Base-by-base conservation (phyloP, 1,140 invertebrate species). In the Drosophila watanabei region DNA sequence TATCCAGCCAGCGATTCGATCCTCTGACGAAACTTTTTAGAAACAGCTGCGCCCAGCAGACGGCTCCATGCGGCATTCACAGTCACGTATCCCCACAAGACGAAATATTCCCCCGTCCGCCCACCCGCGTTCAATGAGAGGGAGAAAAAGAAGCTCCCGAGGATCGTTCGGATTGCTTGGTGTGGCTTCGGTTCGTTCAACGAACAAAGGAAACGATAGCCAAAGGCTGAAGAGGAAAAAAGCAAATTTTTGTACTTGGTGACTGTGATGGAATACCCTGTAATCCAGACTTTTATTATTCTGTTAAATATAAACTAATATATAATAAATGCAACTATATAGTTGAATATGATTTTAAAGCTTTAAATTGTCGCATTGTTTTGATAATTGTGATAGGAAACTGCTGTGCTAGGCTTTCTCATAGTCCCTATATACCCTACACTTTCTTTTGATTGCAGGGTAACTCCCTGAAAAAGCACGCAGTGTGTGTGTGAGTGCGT, bases 1-100 rank as follows among this genome's bases (percentile, higher is more conserved):
- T 24, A 51, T 85, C 77, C 65, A 82, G 75, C 64, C 57, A 66
- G 62, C 45, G 45, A 85, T 90, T 87, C 52, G 52, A 85, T 90
- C 85, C 86, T 85, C 85, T 73, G 71, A 75, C 73, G 68, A 88
- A 84, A 73, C 66, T 79, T 63, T 71, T 49, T 28, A 52, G 59
- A 79, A 78, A 79, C 75, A 79, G 76, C 76, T 79, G 76, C 75
- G 41, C 30, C 57, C 75, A 65, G 51, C 54, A 35, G 54, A 24
- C 52, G 33, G 30, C 30, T 28, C 64, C 65, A 37, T 64, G 61
- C 43, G 35, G 57, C 54, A 20, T 37, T 24, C 20, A 24, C 52
- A 57, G 54, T 57, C 54, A 57, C 64, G 43, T 70, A 62, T 71
- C 52, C 76, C 75, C 56, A 60, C 35, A 16, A 20, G 56, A 46